Base-by-base conservation (phyloP, 1,140 invertebrate genomes). In the Rhopalosiphum padi region DNA sequence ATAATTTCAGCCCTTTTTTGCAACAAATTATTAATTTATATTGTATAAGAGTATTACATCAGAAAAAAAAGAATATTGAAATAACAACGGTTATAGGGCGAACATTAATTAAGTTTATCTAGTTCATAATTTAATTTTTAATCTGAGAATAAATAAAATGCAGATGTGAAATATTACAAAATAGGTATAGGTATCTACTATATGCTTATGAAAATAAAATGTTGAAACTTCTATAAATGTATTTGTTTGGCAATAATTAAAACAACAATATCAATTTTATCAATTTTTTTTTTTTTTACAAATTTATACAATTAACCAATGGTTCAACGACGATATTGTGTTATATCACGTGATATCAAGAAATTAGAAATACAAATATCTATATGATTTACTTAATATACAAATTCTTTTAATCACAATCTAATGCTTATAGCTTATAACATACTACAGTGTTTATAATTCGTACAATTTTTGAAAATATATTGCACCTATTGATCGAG, bases 131-230 rank as follows among this genome's bases (percentile, higher is more conserved):
- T 85, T 23, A 41, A 85, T 41, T 85, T 83, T 85, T 85, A 85
- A 85, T 85, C 83, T 85, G 41, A 85, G 83, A 85, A 85, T 18
- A n/a, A 18, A 77, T 11, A 85, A 85, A 11, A 85, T 43, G 22
- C 83, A 43, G 25, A 41, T 43, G 83, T 25, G 41, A 85, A 85
- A 85, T 85, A 85, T 85, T 85, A 85, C 37, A 85, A 85, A 85
- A 85, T 85, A 85, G n/a, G 30, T 68, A 25, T 85, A 23, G 2
- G 41, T 77, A 77, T 77, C 68, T n/a, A n/a, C n/a, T 15, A n/a
- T 43, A 25, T 83, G 37, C 35, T 35, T 83, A 83, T 41, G 37
- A 37, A 25, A 41, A 41, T 85, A 85, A 23, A 41, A 85, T 85
- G 83, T 85, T 4, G 82, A 83, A 83, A 83, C 18, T 41, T 22